Percentiles rank a stretch among this genome's conserved stretches.
Conservation (phyloP, 2,888 invertebrate species). For the Dione vanillae region DNA sequence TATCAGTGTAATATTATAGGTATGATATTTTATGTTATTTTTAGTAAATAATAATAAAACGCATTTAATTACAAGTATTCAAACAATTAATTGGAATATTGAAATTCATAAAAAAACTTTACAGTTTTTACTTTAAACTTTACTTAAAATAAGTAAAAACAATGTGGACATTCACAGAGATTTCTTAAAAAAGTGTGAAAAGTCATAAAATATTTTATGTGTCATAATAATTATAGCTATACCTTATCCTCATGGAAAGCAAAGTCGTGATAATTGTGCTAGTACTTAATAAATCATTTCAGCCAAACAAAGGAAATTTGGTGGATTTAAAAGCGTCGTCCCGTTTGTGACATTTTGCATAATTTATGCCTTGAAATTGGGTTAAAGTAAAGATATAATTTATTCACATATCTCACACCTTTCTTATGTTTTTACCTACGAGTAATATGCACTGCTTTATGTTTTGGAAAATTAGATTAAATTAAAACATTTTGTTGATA, state of each 20-base stretch:
- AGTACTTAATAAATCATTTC: slow-evolving; percentile 17
- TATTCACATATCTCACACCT: slow-evolving; percentile 42
- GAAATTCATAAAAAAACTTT: too few relatives aligned
- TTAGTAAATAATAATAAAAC: too few relatives aligned
- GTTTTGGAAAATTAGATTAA: background rate
- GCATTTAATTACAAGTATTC: too few relatives aligned
- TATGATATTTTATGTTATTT: too few relatives aligned
- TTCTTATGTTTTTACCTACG: background rate
- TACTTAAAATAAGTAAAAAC: too few relatives aligned
- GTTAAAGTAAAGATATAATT: slow-evolving; percentile 43
- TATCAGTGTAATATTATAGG: too few relatives aligned
- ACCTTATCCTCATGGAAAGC: background rate
- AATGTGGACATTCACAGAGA: too few relatives aligned
- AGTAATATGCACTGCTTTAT: background rate
- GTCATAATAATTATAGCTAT: background rate
- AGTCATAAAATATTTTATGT: background rate
- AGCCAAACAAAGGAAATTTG: slow-evolving; percentile 28
- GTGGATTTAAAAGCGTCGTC: slow-evolving; percentile 36
- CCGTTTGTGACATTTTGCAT: slow-evolving; percentile 38
- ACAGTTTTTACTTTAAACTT: too few relatives aligned
- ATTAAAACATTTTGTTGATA: background rate
- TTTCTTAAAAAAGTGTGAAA: too few relatives aligned
- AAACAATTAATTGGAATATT: too few relatives aligned
- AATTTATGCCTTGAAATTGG: slow-evolving; percentile 42
- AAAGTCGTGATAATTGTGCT: background rate